These are phyloP conservation scores for Rugalucina vietnamica DNA, from an alignment of 2,888 invertebrate genomes.

Conservation along the genomic window DNA sequence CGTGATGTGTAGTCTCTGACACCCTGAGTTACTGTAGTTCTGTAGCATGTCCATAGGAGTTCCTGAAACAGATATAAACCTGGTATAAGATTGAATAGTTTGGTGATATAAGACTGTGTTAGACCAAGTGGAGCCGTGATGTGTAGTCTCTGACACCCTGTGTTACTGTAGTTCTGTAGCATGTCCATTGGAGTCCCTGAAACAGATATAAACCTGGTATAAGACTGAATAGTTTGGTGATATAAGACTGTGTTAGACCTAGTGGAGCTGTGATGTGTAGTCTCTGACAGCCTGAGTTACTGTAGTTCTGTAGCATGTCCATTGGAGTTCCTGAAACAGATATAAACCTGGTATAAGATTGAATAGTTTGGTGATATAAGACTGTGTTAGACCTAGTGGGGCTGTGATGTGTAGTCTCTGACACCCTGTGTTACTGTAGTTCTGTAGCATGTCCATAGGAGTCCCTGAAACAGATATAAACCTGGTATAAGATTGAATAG, in stretches of 20 bases:
- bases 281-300: conserved; percentile 64
- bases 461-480: conserved; percentile 76
- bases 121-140: conserved; percentile 76
- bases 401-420: conserved; percentile 75
- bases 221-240: conserved; percentile 93
- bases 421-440: conserved; percentile 64
- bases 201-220: conserved; percentile 90
- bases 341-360: conserved; percentile 93
- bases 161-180: conserved; percentile 69
- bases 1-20: conserved; percentile 74
- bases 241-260: conserved; percentile 78
- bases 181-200: conserved; percentile 70
- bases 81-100: conserved; percentile 94
- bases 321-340: conserved; percentile 59
- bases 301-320: conserved; percentile 74
- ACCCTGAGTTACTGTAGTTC: conserved; percentile 63
- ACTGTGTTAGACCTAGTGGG: conserved; percentile 76
- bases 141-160: conserved; percentile 71
- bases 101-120: conserved; percentile 86
- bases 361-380: conserved; percentile 89
- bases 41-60: conserved; percentile 74
- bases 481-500: conserved; percentile 95
- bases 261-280: conserved; percentile 76
- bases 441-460: conserved; percentile 73
- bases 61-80: conserved; percentile 85